Conservation (phyloP, 53 echinoderm and acorn worm species). For the Holothuria leucospilota region DNA sequence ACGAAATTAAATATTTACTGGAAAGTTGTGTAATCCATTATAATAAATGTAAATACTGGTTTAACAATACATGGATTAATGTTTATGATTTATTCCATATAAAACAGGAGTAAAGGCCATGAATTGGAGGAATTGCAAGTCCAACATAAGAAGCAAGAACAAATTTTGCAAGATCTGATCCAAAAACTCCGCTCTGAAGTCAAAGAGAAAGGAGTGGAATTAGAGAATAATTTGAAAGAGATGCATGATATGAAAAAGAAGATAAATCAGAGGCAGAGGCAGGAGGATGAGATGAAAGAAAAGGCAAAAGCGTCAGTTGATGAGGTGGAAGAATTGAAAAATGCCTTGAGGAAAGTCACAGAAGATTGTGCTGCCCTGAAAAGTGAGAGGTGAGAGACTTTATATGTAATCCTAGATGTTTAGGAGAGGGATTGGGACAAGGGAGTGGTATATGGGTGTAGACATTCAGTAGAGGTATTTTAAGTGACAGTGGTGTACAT, state of each 20-base stretch:
- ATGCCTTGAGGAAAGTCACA: constrained; percentile 63
- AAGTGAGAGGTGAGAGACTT: constrained; percentile 71
- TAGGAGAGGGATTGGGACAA: too few relatives aligned
- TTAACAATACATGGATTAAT: too few relatives aligned
- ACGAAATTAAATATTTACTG: too few relatives aligned
- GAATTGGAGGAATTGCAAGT: constrained; percentile 78
- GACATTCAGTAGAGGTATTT: too few relatives aligned
- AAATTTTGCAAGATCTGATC: constrained; percentile 74
- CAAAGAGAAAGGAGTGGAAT: constrained; percentile 70
- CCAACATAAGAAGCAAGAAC: constrained; percentile 70
- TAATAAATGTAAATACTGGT: too few relatives aligned
- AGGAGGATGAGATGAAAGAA: constrained; percentile 64
- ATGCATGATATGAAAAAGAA: constrained; percentile 59
- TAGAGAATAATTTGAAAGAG: constrained; percentile 64
- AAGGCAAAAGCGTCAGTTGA: constrained; percentile 65
- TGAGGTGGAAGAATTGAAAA: constrained; percentile 72
- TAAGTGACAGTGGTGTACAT: too few relatives aligned
- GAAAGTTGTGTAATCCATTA: too few relatives aligned
- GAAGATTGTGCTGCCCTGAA: constrained; percentile 80
- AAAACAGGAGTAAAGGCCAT: constrained; percentile 73
- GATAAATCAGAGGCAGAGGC: constrained; percentile 54
- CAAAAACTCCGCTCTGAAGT: constrained; percentile 79
- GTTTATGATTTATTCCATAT: background rate
- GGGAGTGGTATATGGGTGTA: too few relatives aligned
- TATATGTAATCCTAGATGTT: too few relatives aligned